phyloP scores from a whole-genome alignment of 2,888 invertebrate species.

The Acanthosepion pharaonis region DNA sequence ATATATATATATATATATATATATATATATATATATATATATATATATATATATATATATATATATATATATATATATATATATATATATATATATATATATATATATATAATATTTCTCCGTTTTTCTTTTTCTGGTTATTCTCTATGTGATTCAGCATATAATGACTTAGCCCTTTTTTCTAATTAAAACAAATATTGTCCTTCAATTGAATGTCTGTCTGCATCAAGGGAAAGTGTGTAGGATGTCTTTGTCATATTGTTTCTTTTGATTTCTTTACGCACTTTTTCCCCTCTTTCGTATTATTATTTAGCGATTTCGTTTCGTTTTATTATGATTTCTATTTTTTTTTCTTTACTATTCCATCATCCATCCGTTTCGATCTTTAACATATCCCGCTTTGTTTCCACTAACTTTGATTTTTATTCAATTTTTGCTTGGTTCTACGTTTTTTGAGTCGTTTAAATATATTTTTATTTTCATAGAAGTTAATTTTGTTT shows the following conservation, averaged over 20 bases:
- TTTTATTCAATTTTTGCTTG: background rate
- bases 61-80: background rate
- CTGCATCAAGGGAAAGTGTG: background rate
- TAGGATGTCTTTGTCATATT: background rate
- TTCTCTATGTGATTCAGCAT: background rate
- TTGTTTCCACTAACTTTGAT: background rate
- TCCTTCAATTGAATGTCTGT: slow-evolving; percentile 3
- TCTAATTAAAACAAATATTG: background rate
- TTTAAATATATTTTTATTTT: background rate
- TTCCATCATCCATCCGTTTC: background rate
- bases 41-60: background rate
- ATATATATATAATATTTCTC: background rate
- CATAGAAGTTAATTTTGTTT: background rate
- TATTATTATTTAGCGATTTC: background rate
- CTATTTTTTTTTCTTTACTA: background rate
- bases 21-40: background rate
- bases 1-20: background rate
- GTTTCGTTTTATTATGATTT: background rate
- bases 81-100: background rate
- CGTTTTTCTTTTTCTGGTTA: background rate
- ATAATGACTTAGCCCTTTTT: background rate
- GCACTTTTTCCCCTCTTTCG: background rate
- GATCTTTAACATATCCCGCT: background rate
- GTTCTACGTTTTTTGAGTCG: background rate
- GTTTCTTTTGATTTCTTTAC: background rate